phyloP scores from a whole-genome alignment of 2,888 invertebrate species.

The Morpho achilles region DNA sequence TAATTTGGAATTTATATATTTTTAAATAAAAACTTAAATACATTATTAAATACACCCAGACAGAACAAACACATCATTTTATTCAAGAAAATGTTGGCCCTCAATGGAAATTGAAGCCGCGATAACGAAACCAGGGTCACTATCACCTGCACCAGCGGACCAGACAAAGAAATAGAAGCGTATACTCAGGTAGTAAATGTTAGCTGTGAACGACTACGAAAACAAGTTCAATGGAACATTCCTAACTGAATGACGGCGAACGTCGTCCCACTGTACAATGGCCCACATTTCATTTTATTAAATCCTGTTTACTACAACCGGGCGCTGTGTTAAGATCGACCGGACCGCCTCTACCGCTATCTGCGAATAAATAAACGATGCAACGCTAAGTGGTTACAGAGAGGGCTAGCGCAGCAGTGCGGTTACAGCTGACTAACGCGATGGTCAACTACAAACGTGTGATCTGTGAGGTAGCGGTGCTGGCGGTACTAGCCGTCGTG shows the following conservation, averaged over 20 bases:
- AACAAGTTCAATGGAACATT: too few species aligned
- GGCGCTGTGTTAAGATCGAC: slow-evolving; percentile 45
- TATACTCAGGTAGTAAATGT: too few species aligned
- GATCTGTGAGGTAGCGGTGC: slow-evolving; percentile 56
- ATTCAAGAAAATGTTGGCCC: too few species aligned
- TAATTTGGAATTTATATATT: too few species aligned
- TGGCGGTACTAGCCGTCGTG: slow-evolving; percentile 34
- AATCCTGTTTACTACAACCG: slow-evolving; percentile 67
- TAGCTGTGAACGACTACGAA: too few species aligned
- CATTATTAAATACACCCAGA: too few species aligned
- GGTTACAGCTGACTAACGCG: slow-evolving; percentile 49
- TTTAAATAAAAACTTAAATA: too few species aligned
- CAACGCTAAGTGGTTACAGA: slow-evolving; percentile 65
- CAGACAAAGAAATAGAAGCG: too few species aligned
- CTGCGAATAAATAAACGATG: slow-evolving; percentile 77
- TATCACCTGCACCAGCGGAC: neutral
- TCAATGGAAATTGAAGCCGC: too few species aligned
- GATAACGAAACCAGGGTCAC: neutral
- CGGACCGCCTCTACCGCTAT: slow-evolving; percentile 67
- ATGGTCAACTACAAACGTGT: slow-evolving; percentile 75
- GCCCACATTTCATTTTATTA: slow-evolving; percentile 43
- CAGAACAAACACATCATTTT: too few species aligned
- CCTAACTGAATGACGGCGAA: too few species aligned
- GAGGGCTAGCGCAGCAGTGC: slow-evolving; percentile 58
- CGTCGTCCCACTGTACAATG: slow-evolving; percentile 14